Conservation (phyloP, 1,140 invertebrate species). For the Nylanderia fulva region DNA sequence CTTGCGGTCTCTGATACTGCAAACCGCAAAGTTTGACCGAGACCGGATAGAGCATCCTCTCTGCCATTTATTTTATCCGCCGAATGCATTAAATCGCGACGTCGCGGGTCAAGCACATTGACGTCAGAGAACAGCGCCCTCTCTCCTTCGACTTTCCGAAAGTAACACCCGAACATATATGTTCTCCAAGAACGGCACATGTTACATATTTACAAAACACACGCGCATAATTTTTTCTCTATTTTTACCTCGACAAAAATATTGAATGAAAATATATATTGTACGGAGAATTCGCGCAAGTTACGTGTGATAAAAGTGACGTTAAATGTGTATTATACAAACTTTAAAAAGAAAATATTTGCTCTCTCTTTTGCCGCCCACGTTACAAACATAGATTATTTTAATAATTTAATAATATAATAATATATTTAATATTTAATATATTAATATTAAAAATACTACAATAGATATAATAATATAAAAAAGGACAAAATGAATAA, state of each 20-base stretch:
- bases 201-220: background rate
- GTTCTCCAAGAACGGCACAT: background rate
- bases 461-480: too few species aligned
- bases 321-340: background rate
- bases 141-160: background rate
- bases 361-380: background rate
- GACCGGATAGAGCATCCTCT: conserved; percentile 48
- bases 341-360: background rate
- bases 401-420: too few species aligned
- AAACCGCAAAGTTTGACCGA: conserved; percentile 14
- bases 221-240: too few species aligned
- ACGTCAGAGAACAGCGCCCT: conserved; percentile 32
- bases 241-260: background rate
- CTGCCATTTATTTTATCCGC: conserved; percentile 47
- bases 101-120: conserved; percentile 53
- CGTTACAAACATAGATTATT: background rate
- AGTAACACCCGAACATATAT: conserved; percentile 2
- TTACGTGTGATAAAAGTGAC: background rate
- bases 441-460: too few species aligned
- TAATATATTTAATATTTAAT: too few species aligned
- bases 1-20: too few species aligned
- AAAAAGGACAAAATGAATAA: too few species aligned
- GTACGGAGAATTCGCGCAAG: background rate
- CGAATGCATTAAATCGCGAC: conserved; percentile 59
- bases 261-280: too few species aligned